Evolutionary conservation across 1,140 invertebrate genomes (phyloP), one percentile per base, ranked within the genome.

Genomic region (Glossosoma conforme): DNA sequence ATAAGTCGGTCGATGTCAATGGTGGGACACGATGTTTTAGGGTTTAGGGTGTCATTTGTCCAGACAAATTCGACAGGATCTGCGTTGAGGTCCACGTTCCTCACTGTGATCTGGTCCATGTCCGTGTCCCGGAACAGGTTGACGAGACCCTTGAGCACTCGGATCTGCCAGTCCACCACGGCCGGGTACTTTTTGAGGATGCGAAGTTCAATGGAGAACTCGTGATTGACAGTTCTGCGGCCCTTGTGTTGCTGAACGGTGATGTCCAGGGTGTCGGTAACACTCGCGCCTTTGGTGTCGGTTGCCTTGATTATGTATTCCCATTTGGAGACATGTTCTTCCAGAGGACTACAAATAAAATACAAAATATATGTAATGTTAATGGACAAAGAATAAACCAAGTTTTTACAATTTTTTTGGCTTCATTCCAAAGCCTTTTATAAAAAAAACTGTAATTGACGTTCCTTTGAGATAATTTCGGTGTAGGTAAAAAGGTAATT

Each of bases 31-130:
- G 75, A 77, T 61, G 80, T 82, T 36, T 83, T 82, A 0, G 87
- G 82, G n/a, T n/a, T n/a, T 51, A 96, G 63, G 14, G 87, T 87
- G 53, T 92, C 90, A 62, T 96, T 96, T 3, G 90, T 90, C 85
- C 91, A 96, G 0, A 84, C 79, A 56, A 90, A 88, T 22, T 80
- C 78, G 33, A 80, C 79, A 33, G 80, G 74, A 35, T 81, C 70
- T 6, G 74, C 75, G 13, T 71, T 71, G 30, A 77, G 70, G 9
- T 78, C 74, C 2, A 88, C 76, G 33, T 76, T 71, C 32, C 84
- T 70, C 3, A 89, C 84, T 0, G 82, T 84, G 33, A 91, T 81
- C 30, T 84, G 78, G 28, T 79, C 79, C 60, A 80, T 70, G 62
- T 89, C 80, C 2, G 72, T 73, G 55, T 88, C 84, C 18, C 79